Base-by-base conservation (phyloP, 2,797 vertebrate genomes). In the Cephalopachus bancanus region DNA sequence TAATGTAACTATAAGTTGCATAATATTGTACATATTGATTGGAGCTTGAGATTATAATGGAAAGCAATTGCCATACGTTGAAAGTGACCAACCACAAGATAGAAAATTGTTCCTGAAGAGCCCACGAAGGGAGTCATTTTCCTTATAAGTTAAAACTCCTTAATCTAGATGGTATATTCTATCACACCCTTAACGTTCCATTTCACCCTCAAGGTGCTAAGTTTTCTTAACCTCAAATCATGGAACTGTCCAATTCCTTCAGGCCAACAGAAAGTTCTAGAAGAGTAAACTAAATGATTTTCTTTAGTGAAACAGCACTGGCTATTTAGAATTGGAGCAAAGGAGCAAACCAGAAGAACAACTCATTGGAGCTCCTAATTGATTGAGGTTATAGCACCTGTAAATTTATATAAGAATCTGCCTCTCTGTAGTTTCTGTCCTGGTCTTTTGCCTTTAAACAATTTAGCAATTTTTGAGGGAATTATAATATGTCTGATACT, bases 11-110 rank as follows among this genome's bases (percentile, higher is more conserved):
- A 84, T 71, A 87, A 97, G 44, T 62, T 98, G 90, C 59, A 83
- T 76, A 97, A 97, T 94, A 97, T 53, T 97, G 89, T 91, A 96
- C 65, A 69, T 97, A 98, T 96, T 94, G 96, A 98, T 95, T 97
- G 69, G 10, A 85, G 51, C 74, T 97, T 84, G 95, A 74, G 96
- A 89, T 96, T 93, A 95, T 19, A 97, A 44, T 97, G 89, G 97
- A 92, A 98, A 97, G 96, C 60, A 98, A 97, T 60, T 97, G 93
- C 74, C 92, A 84, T 89, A 97, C 93, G 83, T 88, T 97, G 93
- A 97, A 86, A 97, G 89, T 86, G 78, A 76, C 78, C 97, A 84
- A 96, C 89, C 97, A 97, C 76, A 97, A 97, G 49, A 96, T 1
- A 95, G 28, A 97, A 98, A 96, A 33, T 86, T 96, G 92, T 93